A percentile compares a stretch with the other conserved stretches of the same genome.
Evolutionary conservation across 1,140 invertebrate species (phyloP).

Genomic region (Lordiphosa collinella): DNA sequence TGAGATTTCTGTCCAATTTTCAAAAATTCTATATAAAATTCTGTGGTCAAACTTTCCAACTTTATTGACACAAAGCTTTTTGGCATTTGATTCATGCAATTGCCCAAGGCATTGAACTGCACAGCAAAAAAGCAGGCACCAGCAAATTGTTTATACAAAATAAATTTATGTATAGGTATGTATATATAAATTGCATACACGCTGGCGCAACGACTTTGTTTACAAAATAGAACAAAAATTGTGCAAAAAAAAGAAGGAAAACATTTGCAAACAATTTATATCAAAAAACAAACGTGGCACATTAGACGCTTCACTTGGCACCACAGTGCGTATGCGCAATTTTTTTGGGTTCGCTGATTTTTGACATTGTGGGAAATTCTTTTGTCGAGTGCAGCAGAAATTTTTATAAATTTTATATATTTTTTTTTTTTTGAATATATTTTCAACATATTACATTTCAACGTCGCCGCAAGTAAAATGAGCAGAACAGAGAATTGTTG

Average conservation of each 20-base stretch:
- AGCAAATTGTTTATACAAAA: slow-evolving; percentile 13
- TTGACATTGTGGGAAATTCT: slow-evolving; percentile 68
- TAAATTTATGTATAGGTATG: background rate
- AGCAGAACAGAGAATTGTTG: background rate
- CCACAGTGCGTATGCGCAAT: slow-evolving; percentile 60
- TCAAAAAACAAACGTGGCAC: background rate
- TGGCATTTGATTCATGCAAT: background rate
- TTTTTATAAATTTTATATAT: background rate
- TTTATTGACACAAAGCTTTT: too few relatives aligned
- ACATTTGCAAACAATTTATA: slow-evolving; percentile 19
- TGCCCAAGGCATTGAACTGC: slow-evolving; percentile 34
- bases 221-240: too few relatives aligned
- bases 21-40: too few relatives aligned
- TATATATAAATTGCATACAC: too few relatives aligned
- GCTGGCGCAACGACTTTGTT: too few relatives aligned
- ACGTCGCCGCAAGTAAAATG: slow-evolving; percentile 5
- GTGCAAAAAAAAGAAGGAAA: background rate
- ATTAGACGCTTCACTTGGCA: slow-evolving; percentile 19
- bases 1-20: too few relatives aligned
- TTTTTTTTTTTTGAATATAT: slow-evolving; percentile 1
- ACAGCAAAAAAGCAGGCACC: background rate
- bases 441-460: slow-evolving; percentile 50
- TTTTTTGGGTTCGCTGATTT: slow-evolving; percentile 17
- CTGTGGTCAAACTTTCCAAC: too few relatives aligned
- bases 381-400: slow-evolving; percentile 63